Evolutionary conservation across 2,888 invertebrate species (phyloP).

Genomic region (Yponomeuta evonymella): DNA sequence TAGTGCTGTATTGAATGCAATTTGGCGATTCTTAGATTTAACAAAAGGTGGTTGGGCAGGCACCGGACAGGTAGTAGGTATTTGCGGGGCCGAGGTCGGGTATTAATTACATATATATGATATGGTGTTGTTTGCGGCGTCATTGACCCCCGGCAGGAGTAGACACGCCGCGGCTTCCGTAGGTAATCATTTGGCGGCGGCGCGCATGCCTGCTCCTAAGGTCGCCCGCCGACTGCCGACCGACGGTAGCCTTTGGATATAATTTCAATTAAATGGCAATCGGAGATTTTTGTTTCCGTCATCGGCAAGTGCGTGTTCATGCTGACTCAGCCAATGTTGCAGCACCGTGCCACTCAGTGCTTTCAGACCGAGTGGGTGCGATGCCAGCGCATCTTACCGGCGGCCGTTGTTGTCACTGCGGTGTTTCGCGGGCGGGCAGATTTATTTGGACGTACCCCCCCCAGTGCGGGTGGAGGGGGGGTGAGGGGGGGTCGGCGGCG

Average conservation of each 20-base stretch:
- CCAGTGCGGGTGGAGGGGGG: slow-evolving; percentile 60
- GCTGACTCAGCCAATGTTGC: not conserved
- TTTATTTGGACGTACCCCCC: slow-evolving; percentile 77
- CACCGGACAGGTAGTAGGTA: slow-evolving; percentile 18
- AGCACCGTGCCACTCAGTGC: not conserved
- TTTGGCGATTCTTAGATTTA: not conserved
- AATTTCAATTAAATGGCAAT: slow-evolving; percentile 59
- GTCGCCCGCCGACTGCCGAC: slow-evolving; percentile 41
- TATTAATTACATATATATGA: slow-evolving; percentile 28
- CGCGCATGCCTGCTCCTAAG: slow-evolving; percentile 70
- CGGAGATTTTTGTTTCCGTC: slow-evolving; percentile 27
- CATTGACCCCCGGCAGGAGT: slow-evolving; percentile 60
- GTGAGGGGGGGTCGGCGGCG: slow-evolving; percentile 50
- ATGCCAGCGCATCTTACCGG: slow-evolving; percentile 55
- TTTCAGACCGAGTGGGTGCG: not conserved
- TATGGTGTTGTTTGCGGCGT: slow-evolving; percentile 35
- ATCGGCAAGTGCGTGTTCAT: not conserved
- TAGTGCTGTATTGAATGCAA: not conserved
- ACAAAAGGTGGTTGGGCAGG: slow-evolving; percentile 19
- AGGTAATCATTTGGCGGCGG: slow-evolving; percentile 46
- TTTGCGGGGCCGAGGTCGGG: slow-evolving; percentile 6
- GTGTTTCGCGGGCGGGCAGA: slow-evolving; percentile 77
- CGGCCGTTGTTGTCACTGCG: slow-evolving; percentile 73
- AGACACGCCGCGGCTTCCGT: slow-evolving; percentile 55
- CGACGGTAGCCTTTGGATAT: slow-evolving; percentile 44